Percentiles rank a stretch among this genome's conserved stretches.
phyloP scores from a whole-genome alignment of 92 coral and sea anemone species.

The Epizoanthus illoricatus region DNA sequence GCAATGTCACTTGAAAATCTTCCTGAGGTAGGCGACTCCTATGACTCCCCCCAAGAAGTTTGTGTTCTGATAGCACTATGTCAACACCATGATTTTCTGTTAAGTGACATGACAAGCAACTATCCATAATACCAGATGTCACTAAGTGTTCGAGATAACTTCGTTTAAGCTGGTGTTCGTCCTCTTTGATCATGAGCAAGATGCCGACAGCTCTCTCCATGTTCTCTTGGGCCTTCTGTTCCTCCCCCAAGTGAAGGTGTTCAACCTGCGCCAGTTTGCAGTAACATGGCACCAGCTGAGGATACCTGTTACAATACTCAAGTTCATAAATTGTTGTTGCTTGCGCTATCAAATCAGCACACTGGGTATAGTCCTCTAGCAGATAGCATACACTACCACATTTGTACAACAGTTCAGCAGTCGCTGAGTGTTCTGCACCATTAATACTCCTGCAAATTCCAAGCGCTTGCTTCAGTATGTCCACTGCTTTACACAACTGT shows the following conservation, averaged over 20 bases:
- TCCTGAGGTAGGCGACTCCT: not conserved
- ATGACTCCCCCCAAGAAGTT: not conserved
- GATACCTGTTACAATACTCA: not conserved
- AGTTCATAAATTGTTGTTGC: slow-evolving; percentile 1
- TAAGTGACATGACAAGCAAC: not conserved
- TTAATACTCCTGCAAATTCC: not conserved
- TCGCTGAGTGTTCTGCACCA: not conserved
- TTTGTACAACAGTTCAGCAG: not conserved
- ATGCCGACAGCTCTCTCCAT: slow-evolving; percentile 4
- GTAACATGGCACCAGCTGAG: not conserved
- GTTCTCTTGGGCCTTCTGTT: not conserved
- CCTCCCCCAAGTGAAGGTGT: not conserved
- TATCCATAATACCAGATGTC: not conserved
- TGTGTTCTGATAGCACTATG: not conserved
- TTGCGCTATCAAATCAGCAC: not conserved
- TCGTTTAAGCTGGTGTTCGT: not conserved
- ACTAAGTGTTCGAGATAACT: not conserved
- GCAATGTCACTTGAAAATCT: not conserved
- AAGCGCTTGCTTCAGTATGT: not conserved
- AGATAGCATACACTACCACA: not conserved
- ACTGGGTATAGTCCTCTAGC: slow-evolving; percentile 1
- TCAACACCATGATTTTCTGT: not conserved
- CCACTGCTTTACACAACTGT: not conserved
- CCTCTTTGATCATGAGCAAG: not conserved
- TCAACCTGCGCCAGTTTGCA: slow-evolving; percentile 6